A percentile compares a stretch with the other conserved stretches of the same genome.
phyloP scores from a whole-genome alignment of 1,140 invertebrate genomes.

The Brachionus sp. region DNA sequence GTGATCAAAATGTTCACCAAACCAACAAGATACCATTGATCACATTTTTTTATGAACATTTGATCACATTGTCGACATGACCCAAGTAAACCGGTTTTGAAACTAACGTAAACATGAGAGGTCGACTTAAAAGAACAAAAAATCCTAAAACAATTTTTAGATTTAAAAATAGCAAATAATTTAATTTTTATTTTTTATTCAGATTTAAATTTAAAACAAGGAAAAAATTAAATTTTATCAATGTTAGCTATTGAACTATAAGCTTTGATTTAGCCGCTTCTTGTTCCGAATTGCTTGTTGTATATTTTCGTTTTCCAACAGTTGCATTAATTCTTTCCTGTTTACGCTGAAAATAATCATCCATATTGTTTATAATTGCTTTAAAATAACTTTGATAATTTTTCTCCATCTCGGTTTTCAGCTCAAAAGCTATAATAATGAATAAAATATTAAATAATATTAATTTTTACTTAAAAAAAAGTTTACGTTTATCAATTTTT shows the following conservation, averaged over 20 bases:
- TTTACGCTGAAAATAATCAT: conserved; percentile 15
- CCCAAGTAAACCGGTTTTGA: too few species aligned
- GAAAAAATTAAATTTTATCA: not conserved
- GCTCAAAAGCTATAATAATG: not conserved
- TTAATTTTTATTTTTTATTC: not conserved
- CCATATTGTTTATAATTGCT: conserved; percentile 26
- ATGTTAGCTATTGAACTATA: not conserved
- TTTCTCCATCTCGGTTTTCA: not conserved
- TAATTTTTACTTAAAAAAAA: not conserved
- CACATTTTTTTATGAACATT: too few species aligned
- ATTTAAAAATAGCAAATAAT: too few species aligned
- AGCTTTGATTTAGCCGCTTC: not conserved
- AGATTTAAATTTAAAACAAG: not conserved
- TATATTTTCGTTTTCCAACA: not conserved
- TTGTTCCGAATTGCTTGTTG: not conserved
- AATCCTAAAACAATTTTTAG: too few species aligned
- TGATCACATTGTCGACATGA: too few species aligned
- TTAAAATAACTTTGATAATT: conserved; percentile 38
- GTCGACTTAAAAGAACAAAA: too few species aligned
- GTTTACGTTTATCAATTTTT: not conserved
- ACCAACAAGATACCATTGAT: too few species aligned
- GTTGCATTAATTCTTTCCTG: conserved; percentile 17
- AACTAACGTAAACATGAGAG: too few species aligned
- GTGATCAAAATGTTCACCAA: too few species aligned
- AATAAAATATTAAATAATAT: not conserved